A percentile compares a stretch with the other conserved stretches of the same genome.
Conservation (phyloP, 2,888 invertebrate species). For the Strigamia maritima region DNA sequence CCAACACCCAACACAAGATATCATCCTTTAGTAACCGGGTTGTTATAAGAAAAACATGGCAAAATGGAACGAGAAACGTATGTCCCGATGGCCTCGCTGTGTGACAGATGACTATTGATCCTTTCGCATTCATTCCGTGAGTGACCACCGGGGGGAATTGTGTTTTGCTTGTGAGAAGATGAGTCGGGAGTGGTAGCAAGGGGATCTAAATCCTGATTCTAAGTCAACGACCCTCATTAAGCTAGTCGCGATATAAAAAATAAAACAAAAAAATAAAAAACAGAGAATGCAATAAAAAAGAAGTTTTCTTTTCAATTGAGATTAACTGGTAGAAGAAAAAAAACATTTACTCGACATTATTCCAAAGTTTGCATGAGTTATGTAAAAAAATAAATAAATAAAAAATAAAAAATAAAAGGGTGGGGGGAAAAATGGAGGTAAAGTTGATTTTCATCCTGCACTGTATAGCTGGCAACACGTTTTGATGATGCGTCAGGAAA, state of each 20-base stretch:
- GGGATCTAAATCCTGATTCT: slow-evolving; percentile 9
- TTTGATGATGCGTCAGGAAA: slow-evolving; percentile 10
- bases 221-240: slow-evolving; percentile 15
- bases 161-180: slow-evolving; percentile 15
- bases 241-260: not conserved
- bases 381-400: no score
- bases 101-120: slow-evolving; percentile 10
- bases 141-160: slow-evolving; percentile 10
- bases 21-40: no score
- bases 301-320: not conserved
- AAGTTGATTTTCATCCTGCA: not conserved
- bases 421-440: not conserved
- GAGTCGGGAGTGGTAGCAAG: not conserved
- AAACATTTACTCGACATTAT: not conserved
- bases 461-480: slow-evolving; percentile 8
- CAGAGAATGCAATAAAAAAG: not conserved
- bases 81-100: not conserved
- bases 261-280: not conserved
- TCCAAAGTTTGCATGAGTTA: not conserved
- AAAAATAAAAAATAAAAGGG: no score
- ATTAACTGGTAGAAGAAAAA: not conserved
- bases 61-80: not conserved
- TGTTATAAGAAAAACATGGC: not conserved
- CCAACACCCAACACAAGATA: no score
- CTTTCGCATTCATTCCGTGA: slow-evolving; percentile 15